These are phyloP conservation scores for Lutraria rhynchaena DNA, from an alignment of 1,140 invertebrate species.

Conservation along the genomic window DNA sequence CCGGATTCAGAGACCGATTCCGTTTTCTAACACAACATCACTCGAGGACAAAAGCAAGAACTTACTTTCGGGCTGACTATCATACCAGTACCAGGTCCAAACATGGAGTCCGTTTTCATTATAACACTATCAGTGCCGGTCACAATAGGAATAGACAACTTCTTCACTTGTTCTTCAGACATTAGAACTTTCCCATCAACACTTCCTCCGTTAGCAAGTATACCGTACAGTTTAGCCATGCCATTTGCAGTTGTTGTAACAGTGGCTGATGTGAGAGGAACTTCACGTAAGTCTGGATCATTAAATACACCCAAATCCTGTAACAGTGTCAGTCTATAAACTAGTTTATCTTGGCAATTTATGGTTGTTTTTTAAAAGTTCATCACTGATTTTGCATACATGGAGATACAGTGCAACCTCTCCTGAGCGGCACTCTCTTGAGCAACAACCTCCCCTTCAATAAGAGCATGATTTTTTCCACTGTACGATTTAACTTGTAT, in stretches of 20 bases:
- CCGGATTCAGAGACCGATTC: no score
- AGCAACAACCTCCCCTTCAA: no score
- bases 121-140: conserved; percentile 3
- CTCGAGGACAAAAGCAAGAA: not conserved
- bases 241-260: conserved; percentile 20
- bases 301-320: conserved; percentile 32
- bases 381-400: no score
- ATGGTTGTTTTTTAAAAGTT: no score
- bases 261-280: conserved; percentile 27
- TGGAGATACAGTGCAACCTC: no score
- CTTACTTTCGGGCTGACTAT: conserved; percentile 20
- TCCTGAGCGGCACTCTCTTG: no score
- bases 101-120: not conserved
- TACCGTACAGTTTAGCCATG: conserved; percentile 45
- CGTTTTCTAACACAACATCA: no score
- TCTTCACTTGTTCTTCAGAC: not conserved
- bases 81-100: conserved; percentile 38
- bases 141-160: not conserved
- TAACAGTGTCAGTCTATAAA: no score
- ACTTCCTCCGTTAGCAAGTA: conserved; percentile 55
- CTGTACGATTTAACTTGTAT: no score
- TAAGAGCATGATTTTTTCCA: no score
- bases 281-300: conserved; percentile 29
- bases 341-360: no score
- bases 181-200: conserved; percentile 9